Base-by-base conservation (phyloP, 2,888 invertebrate genomes). In the Tuberolachnus salignus region DNA sequence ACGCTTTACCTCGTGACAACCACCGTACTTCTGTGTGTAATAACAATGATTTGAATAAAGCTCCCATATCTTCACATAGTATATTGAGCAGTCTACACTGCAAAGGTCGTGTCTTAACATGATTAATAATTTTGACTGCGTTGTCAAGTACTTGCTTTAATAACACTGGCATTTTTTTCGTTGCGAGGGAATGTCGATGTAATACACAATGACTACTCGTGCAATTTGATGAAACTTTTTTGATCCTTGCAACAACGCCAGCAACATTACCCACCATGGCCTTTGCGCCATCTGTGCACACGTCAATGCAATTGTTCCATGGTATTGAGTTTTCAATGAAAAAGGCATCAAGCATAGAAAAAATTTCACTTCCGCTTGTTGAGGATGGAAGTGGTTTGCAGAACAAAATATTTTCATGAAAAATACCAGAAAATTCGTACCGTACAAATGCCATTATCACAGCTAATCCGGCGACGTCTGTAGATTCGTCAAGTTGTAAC, bases 401-500 rank as follows among this genome's bases (percentile, higher is more conserved):
- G 80, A 83, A 81, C 67, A 83, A 80, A 75, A 82, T 82, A 80
- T 83, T 82, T 81, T 83, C 83, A 46, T 64, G 23, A 63, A 61
- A 61, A 74, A 57, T 34, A 74, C 63, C 49, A 26, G 44, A 59
- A 23, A 61, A 74, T 44, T 64, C 49, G 73, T 81, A 83, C 78
- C 83, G 81, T 73, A 82, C 82, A 81, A 82, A 83, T 80, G 80
- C 81, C 80, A 83, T 82, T 78, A 83, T 80, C 80, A 82, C 82
- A 80, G 82, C 82, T 81, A 78, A 75, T 73, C 81, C 81, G 61
- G 72, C 72, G 55, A 82, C 81, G 59, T 82, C 81, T 49, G 82
- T 82, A 69, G 83, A 81, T 81, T 83, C 82, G 82, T 83, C 83
- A 49, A 83, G 81, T 82, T 83, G 83, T 71, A 83, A 69, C 75